Evolutionary conservation across 2,888 invertebrate genomes (phyloP), one percentile per base, ranked within the genome.

Genomic region (Furcula furcula): DNA sequence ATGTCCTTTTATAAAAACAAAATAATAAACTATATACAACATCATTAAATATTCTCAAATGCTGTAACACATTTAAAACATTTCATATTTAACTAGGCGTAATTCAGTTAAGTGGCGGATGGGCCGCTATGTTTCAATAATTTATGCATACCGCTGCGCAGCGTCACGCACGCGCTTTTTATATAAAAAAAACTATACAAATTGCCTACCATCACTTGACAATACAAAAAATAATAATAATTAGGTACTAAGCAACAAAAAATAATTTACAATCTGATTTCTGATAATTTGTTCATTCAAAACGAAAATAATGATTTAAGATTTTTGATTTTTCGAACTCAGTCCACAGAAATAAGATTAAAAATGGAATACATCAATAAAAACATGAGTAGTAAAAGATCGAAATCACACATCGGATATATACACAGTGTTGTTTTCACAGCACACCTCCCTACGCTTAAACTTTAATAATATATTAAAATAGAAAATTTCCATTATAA

Each of bases 41-140:
- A 82, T 88, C 76, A 76, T 87, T 86, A 88, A 82, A 88, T 83
- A 87, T 88, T 82, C 84, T 84, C 85, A 87, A 88, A 88, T 88
- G 87, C 80, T 83, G 80, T 86, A 88, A 88, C 87, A 88, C 87
- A 87, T 88, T 82, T 87, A 88, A 88, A 87, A 82, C 81, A 86
- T 87, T 86, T 87, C 57, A 86, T 82, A 79, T 81, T 87, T 75
- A 87, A 87, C 87, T 86, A 84, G 81, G 74, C 84, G 65, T 82
- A 79, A 79, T 75, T 81, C 76, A 77, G 73, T 76, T 70, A 76
- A 65, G 74, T 65, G 58, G 73, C 73, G 68, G 62, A 50, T 56
- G 62, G 43, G 56, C 69, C 72, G 65, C 67, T 67, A 65, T 63
- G 55, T 55, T 64, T 65, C 63, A 75, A 80, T 76, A 76, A 76